Evolutionary conservation across 2,888 invertebrate genomes (phyloP), one percentile per base, ranked within the genome.

Genomic region (Amblyjoppa fuscipennis): DNA sequence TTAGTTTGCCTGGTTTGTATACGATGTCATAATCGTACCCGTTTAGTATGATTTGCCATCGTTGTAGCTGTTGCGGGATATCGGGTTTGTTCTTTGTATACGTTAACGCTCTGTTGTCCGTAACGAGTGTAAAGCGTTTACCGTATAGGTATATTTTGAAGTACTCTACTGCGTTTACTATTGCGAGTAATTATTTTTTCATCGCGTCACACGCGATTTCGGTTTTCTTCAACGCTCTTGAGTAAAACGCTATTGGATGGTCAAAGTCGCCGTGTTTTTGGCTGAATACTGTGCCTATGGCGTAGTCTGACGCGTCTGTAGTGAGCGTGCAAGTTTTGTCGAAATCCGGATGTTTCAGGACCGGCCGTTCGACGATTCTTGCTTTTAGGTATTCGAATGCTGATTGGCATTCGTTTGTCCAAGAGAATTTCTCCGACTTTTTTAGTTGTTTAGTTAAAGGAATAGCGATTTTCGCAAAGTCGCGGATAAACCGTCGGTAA

Each of bases 171-270:
- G 79, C 31, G 38, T 70, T 80, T 6, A 85, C 76, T 7, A 87
- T 75, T 45, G 83, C 78, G 9, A 87, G n/a, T 13, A 84, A 53
- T 81, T 94, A 93, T 74, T 93, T 93, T 83, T 93, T 93, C 34
- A 93, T 92, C 0, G 90, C 88, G 0, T 90, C 89, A 76, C 92
- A 93, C 45, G 87, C 90, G 41, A 64, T 73, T 89, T 93, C 90
- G 0, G 90, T 84, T 69, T 84, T 70, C 20, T 81, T 89, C 77
- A 89, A 80, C 0, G 49, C 49, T 85, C 92, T 88, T 25, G 91
- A 92, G 13, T 92, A 88, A 73, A 90, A 92, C 38, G 90, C 90
- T 16, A 93, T 85, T 2, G 91, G 91, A 66, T 88, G 84, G 82
- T 88, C 85, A 20, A 87, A 69, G 79, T 91, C 89, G 76, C 91